Conservation (phyloP, 2,888 invertebrate genomes). For the Eueremaeus valkanovi region DNA sequence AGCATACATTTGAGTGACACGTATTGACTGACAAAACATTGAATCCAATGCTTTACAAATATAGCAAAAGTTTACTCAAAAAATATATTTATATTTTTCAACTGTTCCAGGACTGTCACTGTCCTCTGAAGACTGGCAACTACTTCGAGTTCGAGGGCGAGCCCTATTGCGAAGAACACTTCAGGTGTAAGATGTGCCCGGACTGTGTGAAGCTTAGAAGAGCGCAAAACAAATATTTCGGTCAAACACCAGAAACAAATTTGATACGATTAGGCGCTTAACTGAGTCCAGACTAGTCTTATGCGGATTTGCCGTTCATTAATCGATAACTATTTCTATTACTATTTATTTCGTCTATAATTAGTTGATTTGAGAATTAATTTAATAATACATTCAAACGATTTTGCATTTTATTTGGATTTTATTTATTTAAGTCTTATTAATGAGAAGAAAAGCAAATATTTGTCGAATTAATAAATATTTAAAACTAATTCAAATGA, state of each 20-base stretch:
- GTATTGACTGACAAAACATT: too few species aligned
- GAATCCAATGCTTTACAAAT: too few species aligned
- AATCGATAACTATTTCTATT: too few species aligned
- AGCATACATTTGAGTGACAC: too few species aligned
- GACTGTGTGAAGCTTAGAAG: conserved; percentile 37
- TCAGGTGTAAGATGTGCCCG: conserved; percentile 39
- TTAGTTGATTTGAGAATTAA: too few species aligned
- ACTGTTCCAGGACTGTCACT: conserved; percentile 95
- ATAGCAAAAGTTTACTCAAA: not conserved
- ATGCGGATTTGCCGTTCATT: not conserved
- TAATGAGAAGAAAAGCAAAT: not conserved
- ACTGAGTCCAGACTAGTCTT: not conserved
- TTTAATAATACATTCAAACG: not conserved
- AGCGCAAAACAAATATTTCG: conserved; percentile 39
- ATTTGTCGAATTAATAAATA: not conserved
- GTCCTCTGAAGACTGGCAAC: conserved; percentile 92
- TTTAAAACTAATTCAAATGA: not conserved
- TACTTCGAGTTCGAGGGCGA: conserved; percentile 98
- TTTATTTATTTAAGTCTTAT: not conserved
- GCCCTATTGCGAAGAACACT: conserved; percentile 98
- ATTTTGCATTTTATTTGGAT: not conserved
- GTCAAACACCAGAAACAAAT: not conserved
- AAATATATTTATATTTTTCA: not conserved
- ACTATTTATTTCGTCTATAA: too few species aligned
- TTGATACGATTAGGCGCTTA: conserved; percentile 8